Percentiles rank a stretch among this genome's conserved stretches.
These are phyloP conservation scores for Campylorhamphus procurvoides DNA, from an alignment of 2,113 vertebrate genomes.

Conservation along the genomic window DNA sequence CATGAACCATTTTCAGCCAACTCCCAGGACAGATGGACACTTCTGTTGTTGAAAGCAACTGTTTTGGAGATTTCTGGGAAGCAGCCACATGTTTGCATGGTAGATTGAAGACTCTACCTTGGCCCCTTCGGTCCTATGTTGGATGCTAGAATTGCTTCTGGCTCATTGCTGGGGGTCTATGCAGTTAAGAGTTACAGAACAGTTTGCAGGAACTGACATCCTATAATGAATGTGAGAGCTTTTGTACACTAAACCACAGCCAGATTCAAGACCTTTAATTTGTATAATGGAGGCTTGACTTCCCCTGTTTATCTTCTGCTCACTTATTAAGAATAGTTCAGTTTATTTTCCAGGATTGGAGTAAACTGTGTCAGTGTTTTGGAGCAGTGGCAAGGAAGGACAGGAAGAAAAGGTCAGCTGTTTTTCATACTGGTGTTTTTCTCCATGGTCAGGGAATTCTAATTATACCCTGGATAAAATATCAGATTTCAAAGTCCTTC, in stretches of 20 bases:
- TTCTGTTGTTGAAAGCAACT: neutral
- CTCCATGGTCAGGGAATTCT: neutral
- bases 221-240: neutral
- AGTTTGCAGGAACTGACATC: neutral
- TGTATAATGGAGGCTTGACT: neutral
- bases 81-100: fast-evolving
- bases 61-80: neutral
- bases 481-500: slow-evolving; percentile 11
- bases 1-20: neutral
- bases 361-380: neutral
- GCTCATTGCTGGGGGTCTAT: neutral
- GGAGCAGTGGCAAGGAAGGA: neutral
- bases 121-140: neutral
- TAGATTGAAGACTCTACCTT: neutral
- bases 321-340: neutral
- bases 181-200: neutral
- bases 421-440: neutral
- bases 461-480: slow-evolving; percentile 16
- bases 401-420: neutral
- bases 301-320: neutral
- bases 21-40: neutral
- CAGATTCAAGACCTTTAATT: neutral
- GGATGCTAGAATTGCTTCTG: neutral
- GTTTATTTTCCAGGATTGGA: neutral
- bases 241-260: fast-evolving